These are phyloP conservation scores for Pandemis cinnamomeana DNA, from an alignment of 2,888 invertebrate genomes.

Conservation along the genomic window DNA sequence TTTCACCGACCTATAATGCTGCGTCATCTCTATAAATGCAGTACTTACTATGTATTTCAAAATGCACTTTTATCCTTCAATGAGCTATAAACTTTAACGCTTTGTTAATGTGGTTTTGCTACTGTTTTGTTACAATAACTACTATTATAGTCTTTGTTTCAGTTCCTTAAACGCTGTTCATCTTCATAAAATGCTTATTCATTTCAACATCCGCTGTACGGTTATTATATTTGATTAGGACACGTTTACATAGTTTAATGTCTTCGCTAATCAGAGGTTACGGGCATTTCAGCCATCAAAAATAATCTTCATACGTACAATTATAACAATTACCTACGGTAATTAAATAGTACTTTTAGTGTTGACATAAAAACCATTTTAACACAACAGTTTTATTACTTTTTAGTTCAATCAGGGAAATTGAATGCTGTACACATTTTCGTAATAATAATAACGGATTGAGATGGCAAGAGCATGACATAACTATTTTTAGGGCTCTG, in stretches of 20 bases:
- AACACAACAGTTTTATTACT: neutral
- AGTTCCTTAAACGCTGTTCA: neutral
- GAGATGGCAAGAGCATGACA: too few species aligned
- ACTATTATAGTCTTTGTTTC: slow-evolving; percentile 10
- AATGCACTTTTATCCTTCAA: too few species aligned
- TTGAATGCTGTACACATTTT: neutral
- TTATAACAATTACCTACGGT: neutral
- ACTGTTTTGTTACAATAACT: slow-evolving; percentile 12
- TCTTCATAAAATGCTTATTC: slow-evolving; percentile 10
- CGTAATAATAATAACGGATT: too few species aligned
- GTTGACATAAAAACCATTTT: neutral
- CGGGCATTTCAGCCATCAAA: neutral
- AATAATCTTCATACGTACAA: neutral
- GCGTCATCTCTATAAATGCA: too few species aligned
- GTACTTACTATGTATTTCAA: too few species aligned
- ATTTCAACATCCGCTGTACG: slow-evolving; percentile 18
- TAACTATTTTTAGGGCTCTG: too few species aligned
- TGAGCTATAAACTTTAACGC: neutral
- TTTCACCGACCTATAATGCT: too few species aligned
- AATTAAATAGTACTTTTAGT: neutral
- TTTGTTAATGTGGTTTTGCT: neutral
- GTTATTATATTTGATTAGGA: slow-evolving; percentile 16
- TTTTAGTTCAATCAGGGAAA: neutral
- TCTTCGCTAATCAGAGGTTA: slow-evolving; percentile 7
- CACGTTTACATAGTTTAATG: slow-evolving; percentile 6